phyloP scores from a whole-genome alignment of 2,113 vertebrate species.

The Lampris megalopsis region DNA sequence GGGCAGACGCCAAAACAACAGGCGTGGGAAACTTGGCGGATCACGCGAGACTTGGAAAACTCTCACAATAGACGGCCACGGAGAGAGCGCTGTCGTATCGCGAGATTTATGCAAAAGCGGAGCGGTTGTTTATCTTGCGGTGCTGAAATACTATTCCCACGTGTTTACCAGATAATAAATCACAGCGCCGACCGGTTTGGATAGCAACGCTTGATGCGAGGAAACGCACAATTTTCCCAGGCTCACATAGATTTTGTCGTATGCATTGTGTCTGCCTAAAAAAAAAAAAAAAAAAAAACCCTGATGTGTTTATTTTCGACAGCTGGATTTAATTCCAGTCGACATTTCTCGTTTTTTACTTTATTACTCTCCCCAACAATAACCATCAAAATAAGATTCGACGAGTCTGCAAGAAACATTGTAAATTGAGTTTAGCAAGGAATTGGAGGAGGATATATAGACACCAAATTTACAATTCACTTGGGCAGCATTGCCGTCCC shows the following conservation, averaged over 20 bases:
- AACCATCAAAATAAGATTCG: slow-evolving; percentile 3
- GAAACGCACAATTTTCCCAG: slow-evolving; percentile 60
- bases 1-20: slow-evolving; percentile 88
- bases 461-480: slow-evolving; percentile 49
- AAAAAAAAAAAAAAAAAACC: too few species aligned
- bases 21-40: slow-evolving; percentile 86
- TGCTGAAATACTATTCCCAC: slow-evolving; percentile 78
- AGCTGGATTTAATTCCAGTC: slow-evolving; percentile 29
- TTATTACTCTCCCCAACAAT: background rate
- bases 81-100: slow-evolving; percentile 69
- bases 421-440: slow-evolving; percentile 19
- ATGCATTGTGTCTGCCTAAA: slow-evolving; percentile 19
- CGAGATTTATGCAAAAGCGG: slow-evolving; percentile 73
- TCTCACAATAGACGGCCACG: slow-evolving; percentile 83
- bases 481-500: slow-evolving; percentile 56
- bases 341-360: slow-evolving; percentile 19
- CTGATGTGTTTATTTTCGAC: slow-evolving; percentile 18
- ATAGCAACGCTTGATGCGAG: slow-evolving; percentile 26
- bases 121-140: slow-evolving; percentile 77
- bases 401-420: background rate
- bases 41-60: slow-evolving; percentile 83
- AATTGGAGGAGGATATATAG: slow-evolving; percentile 39
- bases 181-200: slow-evolving; percentile 57
- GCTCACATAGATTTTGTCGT: slow-evolving; percentile 19
- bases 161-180: slow-evolving; percentile 80